These are phyloP conservation scores for Oreochromis aureus DNA, from an alignment of 2,113 vertebrate species.

Conservation along the genomic window DNA sequence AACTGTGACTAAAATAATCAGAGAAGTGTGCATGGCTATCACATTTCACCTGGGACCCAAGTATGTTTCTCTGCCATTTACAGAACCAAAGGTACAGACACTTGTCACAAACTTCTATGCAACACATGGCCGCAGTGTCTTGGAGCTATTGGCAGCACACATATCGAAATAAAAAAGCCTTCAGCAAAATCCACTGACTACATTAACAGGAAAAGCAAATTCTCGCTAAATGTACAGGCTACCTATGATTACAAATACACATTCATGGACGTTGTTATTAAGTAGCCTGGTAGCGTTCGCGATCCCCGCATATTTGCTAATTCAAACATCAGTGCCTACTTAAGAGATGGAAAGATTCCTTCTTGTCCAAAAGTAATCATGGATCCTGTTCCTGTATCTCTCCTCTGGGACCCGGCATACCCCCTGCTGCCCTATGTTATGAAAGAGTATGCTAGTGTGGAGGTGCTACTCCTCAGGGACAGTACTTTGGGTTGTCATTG, in stretches of 20 bases:
- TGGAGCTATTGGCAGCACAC: fast-evolving
- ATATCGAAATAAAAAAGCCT: fast-evolving
- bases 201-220: not conserved
- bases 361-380: not conserved
- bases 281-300: fast-evolving
- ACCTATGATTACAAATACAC: not conserved
- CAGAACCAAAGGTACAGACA: not conserved
- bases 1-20: not conserved
- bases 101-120: not conserved
- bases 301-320: fast-evolving
- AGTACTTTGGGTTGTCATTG: not conserved
- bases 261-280: not conserved
- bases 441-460: not conserved
- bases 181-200: not conserved
- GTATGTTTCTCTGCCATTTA: not conserved
- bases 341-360: not conserved
- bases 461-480: not conserved
- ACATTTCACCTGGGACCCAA: not conserved
- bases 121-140: fast-evolving
- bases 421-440: fast-evolving
- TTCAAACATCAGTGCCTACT: not conserved
- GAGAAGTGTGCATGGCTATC: fast-evolving
- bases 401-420: not conserved
- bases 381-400: not conserved
- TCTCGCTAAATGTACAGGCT: fast-evolving